These are phyloP conservation scores for Corythaeola cristata DNA, from an alignment of 2,113 vertebrate species.

Conservation along the genomic window DNA sequence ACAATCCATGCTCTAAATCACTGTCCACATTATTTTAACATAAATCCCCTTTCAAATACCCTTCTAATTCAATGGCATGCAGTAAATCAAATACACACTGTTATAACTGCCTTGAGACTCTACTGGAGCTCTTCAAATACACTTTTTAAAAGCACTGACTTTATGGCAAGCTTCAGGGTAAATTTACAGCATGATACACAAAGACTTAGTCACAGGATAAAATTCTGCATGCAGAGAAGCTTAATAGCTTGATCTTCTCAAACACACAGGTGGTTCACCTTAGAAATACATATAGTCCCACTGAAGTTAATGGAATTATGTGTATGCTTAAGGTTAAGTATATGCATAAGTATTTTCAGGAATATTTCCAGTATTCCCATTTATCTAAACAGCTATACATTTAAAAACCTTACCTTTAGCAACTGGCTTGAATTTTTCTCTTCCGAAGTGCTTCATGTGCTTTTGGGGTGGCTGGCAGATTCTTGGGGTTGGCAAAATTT, in stretches of 20 bases:
- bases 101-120: slow-evolving; percentile 57
- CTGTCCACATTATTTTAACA: slow-evolving; percentile 62
- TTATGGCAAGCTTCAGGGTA: slow-evolving; percentile 37
- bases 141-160: slow-evolving; percentile 51
- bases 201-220: slow-evolving; percentile 22
- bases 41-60: slow-evolving; percentile 62
- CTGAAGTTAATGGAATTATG: slow-evolving; percentile 22
- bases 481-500: background rate
- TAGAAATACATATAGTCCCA: slow-evolving; percentile 4
- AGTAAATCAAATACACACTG: slow-evolving; percentile 62
- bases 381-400: background rate
- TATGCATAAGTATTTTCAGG: background rate
- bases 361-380: background rate
- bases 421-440: background rate
- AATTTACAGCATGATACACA: slow-evolving; percentile 25
- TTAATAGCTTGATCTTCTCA: slow-evolving; percentile 32
- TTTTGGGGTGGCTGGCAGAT: background rate
- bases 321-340: background rate
- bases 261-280: slow-evolving; percentile 36
- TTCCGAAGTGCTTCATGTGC: background rate
- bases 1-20: slow-evolving; percentile 70
- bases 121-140: slow-evolving; percentile 49
- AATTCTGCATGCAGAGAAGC: slow-evolving; percentile 15
- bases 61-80: slow-evolving; percentile 54
- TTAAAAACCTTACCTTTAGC: background rate